phyloP scores from a whole-genome alignment of 2,797 vertebrate species.

The Silurus aristotelis region DNA sequence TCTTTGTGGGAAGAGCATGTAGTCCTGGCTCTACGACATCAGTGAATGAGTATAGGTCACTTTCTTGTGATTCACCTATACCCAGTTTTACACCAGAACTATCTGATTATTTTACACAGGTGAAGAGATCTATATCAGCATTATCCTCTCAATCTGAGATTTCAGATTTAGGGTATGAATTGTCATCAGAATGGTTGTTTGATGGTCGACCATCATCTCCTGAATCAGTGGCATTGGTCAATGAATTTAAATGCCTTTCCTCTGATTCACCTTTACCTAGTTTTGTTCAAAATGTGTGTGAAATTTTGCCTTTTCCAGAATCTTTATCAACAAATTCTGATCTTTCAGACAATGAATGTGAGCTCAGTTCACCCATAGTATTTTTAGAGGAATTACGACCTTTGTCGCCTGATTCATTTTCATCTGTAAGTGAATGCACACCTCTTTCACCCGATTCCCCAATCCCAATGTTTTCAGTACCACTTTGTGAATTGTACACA shows the following conservation, averaged over 20 bases:
- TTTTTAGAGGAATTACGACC: conserved; percentile 49
- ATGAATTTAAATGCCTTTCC: conserved; percentile 51
- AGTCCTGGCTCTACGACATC: conserved; percentile 51
- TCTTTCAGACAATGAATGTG: conserved; percentile 51
- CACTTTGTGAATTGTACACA: conserved; percentile 18
- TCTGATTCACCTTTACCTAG: conserved; percentile 67
- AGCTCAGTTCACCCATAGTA: conserved; percentile 22
- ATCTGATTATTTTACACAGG: conserved; percentile 43
- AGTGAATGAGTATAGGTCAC: conserved; percentile 48
- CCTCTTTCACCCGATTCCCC: conserved; percentile 57
- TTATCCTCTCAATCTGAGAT: conserved; percentile 41
- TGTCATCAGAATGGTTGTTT: conserved; percentile 35
- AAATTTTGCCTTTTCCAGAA: conserved; percentile 19
- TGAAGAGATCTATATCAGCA: conserved; percentile 36
- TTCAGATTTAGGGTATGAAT: conserved; percentile 48
- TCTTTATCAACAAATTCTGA: conserved; percentile 59
- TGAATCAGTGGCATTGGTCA: conserved; percentile 52
- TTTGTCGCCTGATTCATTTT: conserved; percentile 60
- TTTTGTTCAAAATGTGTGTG: conserved; percentile 54
- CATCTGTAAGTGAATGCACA: conserved; percentile 48
- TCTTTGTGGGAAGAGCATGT: conserved; percentile 41
- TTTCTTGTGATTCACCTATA: conserved; percentile 62
- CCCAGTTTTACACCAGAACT: conserved; percentile 48
- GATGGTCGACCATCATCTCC: conserved; percentile 49
- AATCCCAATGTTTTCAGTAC: conserved; percentile 45